Conservation (phyloP, 2,888 invertebrate genomes). For the Chydorus sphaericus region DNA sequence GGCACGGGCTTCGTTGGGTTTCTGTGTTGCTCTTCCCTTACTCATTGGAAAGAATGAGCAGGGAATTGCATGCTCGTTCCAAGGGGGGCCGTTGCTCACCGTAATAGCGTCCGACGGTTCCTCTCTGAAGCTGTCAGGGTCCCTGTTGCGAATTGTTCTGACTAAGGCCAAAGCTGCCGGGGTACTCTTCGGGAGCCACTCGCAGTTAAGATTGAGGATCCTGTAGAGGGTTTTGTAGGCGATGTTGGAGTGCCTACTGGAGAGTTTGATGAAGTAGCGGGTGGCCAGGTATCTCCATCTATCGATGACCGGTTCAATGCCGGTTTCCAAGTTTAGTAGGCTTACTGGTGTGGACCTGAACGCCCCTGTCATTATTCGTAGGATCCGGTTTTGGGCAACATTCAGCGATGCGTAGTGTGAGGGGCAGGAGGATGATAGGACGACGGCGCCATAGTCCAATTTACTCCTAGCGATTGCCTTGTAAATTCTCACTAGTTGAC, state of each 20-base stretch:
- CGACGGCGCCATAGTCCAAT: slow-evolving; percentile 14
- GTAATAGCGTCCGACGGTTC: background rate
- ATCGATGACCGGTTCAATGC: background rate
- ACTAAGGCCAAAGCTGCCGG: background rate
- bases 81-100: background rate
- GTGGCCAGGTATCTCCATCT: background rate
- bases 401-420: background rate
- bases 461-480: slow-evolving; percentile 14
- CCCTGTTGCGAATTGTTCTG: background rate
- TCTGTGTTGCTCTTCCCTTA: background rate
- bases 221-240: background rate
- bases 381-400: background rate
- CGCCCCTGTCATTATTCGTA: background rate
- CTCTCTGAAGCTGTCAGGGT: background rate
- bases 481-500: background rate
- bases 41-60: background rate
- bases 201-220: background rate
- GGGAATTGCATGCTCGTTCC: background rate
- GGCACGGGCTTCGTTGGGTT: background rate
- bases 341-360: background rate
- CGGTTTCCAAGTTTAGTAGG: background rate
- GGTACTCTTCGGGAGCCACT: background rate
- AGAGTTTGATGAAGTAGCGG: background rate
- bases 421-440: background rate
- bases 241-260: background rate